phyloP scores from a whole-genome alignment of 2,113 vertebrate species.

The Cololabis saira region DNA sequence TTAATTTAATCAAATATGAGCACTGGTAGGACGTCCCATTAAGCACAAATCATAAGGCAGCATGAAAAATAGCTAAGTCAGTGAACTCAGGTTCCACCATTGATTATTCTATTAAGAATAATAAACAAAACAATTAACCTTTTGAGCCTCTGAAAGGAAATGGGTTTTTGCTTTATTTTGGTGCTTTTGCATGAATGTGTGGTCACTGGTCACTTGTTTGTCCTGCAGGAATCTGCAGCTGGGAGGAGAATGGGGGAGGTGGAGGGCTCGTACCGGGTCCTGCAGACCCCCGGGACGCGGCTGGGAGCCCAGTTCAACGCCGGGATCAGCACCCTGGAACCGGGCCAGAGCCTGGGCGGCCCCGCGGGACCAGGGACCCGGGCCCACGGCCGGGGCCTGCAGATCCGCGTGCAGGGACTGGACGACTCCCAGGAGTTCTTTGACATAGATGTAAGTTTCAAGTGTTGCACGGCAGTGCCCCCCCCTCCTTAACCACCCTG shows the following conservation, averaged over 20 bases:
- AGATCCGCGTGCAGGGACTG: slow-evolving; percentile 87
- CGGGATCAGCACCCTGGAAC: slow-evolving; percentile 91
- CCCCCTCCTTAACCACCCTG: neutral
- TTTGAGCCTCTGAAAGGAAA: neutral
- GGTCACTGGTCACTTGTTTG: neutral
- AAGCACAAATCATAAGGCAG: slow-evolving; percentile 19
- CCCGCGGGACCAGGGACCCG: slow-evolving; percentile 64
- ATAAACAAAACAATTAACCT: too few species aligned
- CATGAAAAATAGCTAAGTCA: neutral
- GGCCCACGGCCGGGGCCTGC: slow-evolving; percentile 67
- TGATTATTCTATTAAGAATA: too few species aligned
- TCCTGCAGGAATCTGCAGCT: slow-evolving; percentile 52
- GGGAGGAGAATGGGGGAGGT: slow-evolving; percentile 89
- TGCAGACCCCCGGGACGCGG: slow-evolving; percentile 90
- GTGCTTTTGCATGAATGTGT: neutral
- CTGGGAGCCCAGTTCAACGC: slow-evolving; percentile 83
- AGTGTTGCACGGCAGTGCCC: neutral
- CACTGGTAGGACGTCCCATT: slow-evolving; percentile 5
- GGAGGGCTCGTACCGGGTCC: slow-evolving; percentile 89
- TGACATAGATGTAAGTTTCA: slow-evolving; percentile 86
- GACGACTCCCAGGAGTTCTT: slow-evolving; percentile 88
- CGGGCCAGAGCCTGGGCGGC: slow-evolving; percentile 82
- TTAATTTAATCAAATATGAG: slow-evolving; percentile 8
- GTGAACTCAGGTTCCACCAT: too few species aligned
- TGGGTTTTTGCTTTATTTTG: neutral